Conservation (phyloP, 1,140 invertebrate genomes). For the Ectropis grisescens region DNA sequence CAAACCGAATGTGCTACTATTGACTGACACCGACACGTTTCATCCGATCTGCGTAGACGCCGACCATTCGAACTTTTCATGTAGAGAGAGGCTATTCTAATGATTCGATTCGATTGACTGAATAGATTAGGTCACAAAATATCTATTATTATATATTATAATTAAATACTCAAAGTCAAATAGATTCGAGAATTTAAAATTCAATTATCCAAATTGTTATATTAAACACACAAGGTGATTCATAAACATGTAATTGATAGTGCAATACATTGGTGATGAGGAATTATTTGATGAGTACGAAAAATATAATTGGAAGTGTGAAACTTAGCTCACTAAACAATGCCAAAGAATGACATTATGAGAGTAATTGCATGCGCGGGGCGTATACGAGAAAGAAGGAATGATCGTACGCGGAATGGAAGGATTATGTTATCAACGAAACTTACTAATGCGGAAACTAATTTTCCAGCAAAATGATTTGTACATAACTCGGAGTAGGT, state of each 20-base stretch:
- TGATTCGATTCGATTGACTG: slow-evolving; percentile 65
- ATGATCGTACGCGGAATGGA: slow-evolving; percentile 27
- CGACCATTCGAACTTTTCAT: slow-evolving; percentile 28
- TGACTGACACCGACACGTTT: slow-evolving; percentile 14
- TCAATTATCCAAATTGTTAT: too few relatives aligned
- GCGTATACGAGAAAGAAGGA: slow-evolving; percentile 21
- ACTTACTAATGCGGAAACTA: slow-evolving; percentile 4
- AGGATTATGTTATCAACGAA: slow-evolving; percentile 26
- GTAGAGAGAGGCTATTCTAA: slow-evolving; percentile 63
- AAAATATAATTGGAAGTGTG: slow-evolving; percentile 29
- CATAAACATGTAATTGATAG: too few relatives aligned
- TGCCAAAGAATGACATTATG: slow-evolving; percentile 54
- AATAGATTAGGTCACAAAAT: slow-evolving; percentile 63
- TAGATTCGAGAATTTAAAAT: slow-evolving; percentile 15
- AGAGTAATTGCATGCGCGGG: slow-evolving; percentile 20
- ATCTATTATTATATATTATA: slow-evolving; percentile 30
- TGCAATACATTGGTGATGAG: slow-evolving; percentile 37
- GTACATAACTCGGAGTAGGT: too few relatives aligned
- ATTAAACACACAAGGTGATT: too few relatives aligned
- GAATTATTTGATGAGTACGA: slow-evolving; percentile 19
- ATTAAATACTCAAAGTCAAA: slow-evolving; percentile 58
- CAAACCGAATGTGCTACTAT: slow-evolving; percentile 12
- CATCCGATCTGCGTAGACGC: too few relatives aligned
- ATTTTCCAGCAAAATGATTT: too few relatives aligned
- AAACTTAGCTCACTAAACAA: slow-evolving; percentile 61